Evolutionary conservation across 2,113 vertebrate species (phyloP).

Genomic region (Centropus unirufus): DNA sequence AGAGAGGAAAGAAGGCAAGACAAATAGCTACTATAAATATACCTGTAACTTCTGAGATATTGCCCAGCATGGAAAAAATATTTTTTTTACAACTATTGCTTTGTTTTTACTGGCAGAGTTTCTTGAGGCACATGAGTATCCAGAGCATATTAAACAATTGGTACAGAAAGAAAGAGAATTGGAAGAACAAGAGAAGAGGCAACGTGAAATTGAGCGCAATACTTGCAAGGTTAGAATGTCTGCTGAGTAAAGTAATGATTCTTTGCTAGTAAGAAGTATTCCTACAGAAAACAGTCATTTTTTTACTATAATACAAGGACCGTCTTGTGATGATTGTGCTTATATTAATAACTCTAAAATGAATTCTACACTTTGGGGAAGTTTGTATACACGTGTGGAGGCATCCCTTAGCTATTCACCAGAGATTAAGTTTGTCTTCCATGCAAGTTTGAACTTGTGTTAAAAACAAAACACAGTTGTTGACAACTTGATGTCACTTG

Average conservation of each 20-base stretch:
- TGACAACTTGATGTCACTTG: background rate
- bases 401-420: background rate
- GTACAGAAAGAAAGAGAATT: constrained; percentile 94
- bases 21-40: background rate
- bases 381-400: background rate
- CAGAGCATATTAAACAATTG: constrained; percentile 92
- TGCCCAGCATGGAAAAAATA: background rate
- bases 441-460: background rate
- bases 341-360: background rate
- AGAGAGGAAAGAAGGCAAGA: background rate
- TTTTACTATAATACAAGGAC: background rate
- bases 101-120: constrained; percentile 82
- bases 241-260: background rate
- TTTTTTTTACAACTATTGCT: background rate
- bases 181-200: constrained; percentile 97
- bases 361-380: background rate
- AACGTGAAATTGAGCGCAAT: constrained; percentile 96
- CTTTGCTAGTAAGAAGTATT: background rate
- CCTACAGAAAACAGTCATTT: background rate
- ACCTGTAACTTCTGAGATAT: background rate
- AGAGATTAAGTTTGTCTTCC: background rate
- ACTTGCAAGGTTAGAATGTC: constrained; percentile 91
- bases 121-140: constrained; percentile 89
- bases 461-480: background rate
- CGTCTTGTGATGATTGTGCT: background rate